phyloP scores from a whole-genome alignment of 2,113 vertebrate genomes.

The Ranitomeya imitator region DNA sequence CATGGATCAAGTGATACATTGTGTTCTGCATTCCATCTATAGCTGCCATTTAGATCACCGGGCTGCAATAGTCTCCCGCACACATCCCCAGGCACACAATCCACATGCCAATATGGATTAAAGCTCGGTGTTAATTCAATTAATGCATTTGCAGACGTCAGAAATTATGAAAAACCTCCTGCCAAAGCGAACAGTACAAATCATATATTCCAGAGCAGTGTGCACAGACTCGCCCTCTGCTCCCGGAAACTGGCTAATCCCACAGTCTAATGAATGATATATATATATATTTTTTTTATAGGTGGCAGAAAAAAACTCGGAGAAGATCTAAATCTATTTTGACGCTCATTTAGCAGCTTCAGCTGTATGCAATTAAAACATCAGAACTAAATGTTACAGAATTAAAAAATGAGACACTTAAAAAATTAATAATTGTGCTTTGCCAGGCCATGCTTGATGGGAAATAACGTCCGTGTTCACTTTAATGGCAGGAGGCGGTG shows the following conservation, averaged over 20 bases:
- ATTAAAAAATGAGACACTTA: constrained; percentile 92
- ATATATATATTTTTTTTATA: constrained; percentile 68
- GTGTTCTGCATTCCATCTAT: background rate
- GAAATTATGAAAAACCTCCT: background rate
- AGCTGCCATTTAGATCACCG: background rate
- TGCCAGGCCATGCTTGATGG: constrained; percentile 76
- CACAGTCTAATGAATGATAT: constrained; percentile 68
- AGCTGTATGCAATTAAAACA: constrained; percentile 80
- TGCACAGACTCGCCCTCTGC: background rate
- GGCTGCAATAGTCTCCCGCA: background rate
- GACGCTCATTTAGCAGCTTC: constrained; percentile 80
- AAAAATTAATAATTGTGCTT: constrained; percentile 86
- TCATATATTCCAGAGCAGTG: background rate
- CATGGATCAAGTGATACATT: background rate
- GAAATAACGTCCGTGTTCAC: constrained; percentile 61
- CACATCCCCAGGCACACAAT: background rate
- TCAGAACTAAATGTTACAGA: constrained; percentile 84
- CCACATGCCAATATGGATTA: background rate
- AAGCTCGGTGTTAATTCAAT: background rate
- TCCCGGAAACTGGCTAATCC: constrained; percentile 47
- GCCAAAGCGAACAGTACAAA: background rate
- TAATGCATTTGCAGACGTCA: background rate
- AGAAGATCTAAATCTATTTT: constrained; percentile 77
- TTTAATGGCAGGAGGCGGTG: constrained; percentile 59
- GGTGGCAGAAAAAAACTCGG: constrained; percentile 70